Evolutionary conservation across 2,113 vertebrate species (phyloP).

Genomic region (Salvelinus alpinus): DNA sequence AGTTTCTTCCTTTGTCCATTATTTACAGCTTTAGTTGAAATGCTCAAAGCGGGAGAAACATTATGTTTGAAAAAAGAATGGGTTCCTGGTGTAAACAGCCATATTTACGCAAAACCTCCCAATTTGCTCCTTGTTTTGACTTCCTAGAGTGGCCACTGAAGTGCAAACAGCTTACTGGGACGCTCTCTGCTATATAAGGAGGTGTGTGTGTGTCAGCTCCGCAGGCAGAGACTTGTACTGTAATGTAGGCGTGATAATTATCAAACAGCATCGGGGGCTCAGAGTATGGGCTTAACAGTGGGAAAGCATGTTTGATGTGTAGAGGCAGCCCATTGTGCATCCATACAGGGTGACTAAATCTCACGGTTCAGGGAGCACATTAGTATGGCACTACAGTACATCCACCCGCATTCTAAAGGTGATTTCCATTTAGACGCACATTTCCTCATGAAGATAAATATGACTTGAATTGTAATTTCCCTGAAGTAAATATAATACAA

Average conservation of each 20-base stretch:
- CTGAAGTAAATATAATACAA: slow-evolving; percentile 97
- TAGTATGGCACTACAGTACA: slow-evolving; percentile 90
- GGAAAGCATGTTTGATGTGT: slow-evolving; percentile 98
- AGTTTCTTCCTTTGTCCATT: slow-evolving; percentile 75
- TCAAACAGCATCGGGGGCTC: slow-evolving; percentile 94
- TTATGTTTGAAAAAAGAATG: slow-evolving; percentile 88
- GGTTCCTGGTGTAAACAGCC: slow-evolving; percentile 97
- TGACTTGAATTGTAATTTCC: slow-evolving; percentile 99
- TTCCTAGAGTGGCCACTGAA: slow-evolving; percentile 95
- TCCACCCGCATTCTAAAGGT: slow-evolving; percentile 96
- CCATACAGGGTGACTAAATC: slow-evolving; percentile 98
- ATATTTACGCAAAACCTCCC: slow-evolving; percentile 95
- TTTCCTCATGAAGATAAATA: slow-evolving; percentile 99
- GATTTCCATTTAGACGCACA: slow-evolving; percentile 99
- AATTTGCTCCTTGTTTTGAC: slow-evolving; percentile 99
- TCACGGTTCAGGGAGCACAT: slow-evolving; percentile 99
- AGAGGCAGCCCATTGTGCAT: slow-evolving; percentile 94
- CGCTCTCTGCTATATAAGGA: slow-evolving; percentile 87
- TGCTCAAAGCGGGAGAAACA: slow-evolving; percentile 68
- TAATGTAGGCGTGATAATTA: slow-evolving; percentile 99
- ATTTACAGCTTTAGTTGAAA: slow-evolving; percentile 70
- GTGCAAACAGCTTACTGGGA: slow-evolving; percentile 99
- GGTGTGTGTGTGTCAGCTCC: slow-evolving; percentile 79
- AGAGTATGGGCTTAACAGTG: slow-evolving; percentile 91
- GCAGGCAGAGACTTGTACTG: slow-evolving; percentile 96